Conservation (phyloP, 2,888 invertebrate species). For the Drosophila pseudotalamancana region DNA sequence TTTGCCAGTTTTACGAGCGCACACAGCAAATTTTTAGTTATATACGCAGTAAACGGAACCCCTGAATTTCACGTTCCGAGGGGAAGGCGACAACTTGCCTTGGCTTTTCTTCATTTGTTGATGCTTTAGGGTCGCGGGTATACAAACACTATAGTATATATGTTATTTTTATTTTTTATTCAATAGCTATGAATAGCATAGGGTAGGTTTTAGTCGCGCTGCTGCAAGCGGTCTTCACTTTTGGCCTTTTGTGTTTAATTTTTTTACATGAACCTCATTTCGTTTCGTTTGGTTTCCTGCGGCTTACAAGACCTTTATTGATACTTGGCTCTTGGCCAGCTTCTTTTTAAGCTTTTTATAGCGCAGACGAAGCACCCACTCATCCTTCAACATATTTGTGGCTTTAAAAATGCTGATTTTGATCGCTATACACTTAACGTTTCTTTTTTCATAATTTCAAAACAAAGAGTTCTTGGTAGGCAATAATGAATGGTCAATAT, state of each 20-base stretch:
- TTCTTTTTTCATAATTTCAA: constrained; percentile 37
- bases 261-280: constrained; percentile 61
- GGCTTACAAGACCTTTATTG: constrained; percentile 73
- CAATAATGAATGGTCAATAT: constrained; percentile 52
- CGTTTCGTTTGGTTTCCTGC: constrained; percentile 35
- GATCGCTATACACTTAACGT: constrained; percentile 45
- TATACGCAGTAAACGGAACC: constrained; percentile 14
- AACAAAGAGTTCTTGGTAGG: constrained; percentile 35
- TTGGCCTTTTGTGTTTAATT: constrained; percentile 19
- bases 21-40: constrained; percentile 48
- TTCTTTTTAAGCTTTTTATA: constrained; percentile 51
- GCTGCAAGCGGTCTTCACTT: neutral
- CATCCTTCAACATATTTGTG: constrained; percentile 21
- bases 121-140: neutral
- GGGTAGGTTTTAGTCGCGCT: constrained; percentile 24
- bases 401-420: constrained; percentile 42
- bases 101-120: neutral
- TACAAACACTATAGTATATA: neutral
- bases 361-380: neutral
- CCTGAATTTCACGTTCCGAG: neutral
- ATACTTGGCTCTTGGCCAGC: constrained; percentile 55
- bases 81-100: neutral
- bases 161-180: constrained; percentile 4
- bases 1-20: constrained; percentile 59
- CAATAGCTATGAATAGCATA: neutral